Base-by-base conservation (phyloP, 2,888 invertebrate species). In the Drosophila mimetica region DNA sequence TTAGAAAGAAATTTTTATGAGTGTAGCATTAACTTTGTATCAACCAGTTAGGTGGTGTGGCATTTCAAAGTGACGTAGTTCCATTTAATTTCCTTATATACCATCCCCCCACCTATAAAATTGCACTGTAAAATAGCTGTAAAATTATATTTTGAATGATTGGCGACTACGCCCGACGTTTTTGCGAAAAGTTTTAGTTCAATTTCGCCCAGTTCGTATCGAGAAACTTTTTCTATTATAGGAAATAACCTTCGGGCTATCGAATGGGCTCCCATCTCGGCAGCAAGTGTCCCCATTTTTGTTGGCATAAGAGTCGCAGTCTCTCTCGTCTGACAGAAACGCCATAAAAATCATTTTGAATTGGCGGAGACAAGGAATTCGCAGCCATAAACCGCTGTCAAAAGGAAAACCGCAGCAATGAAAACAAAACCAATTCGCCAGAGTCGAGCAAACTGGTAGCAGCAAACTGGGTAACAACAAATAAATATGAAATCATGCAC, bases 401-500 rank as follows among this genome's bases (percentile, higher is more conserved):
- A 60, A 69, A 46, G 58, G 46, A 50, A 50, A 60, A 41, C 46
- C 71, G 41, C 65, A 67, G 46, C 39, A 66, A 67, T 47, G 65
- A 66, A 66, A 71, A 48, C 59, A 73, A 51, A 78, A 75, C 61
- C 66, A 54, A 71, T 67, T 74, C 59, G 48, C 39, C 30, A 58
- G 57, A 71, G 66, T 61, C 42, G 41, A 44, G 71, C 51, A 74
- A n/a, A n/a, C n/a, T n/a, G n/a, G n/a, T n/a, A n/a, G n/a, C n/a
- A 71, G 67, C 84, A 60, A 47, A 30, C 79, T 60, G 47, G 36
- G 42, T 13, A 60, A 63, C 73, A 66, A 73, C 75, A 79, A 79
- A 79, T 75, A 82, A 75, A 83, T 79, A 74, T 75, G 55, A 80
- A 79, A 79, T 74, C 71, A 74, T 85, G 74, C 79, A 82, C 65